phyloP scores from a whole-genome alignment of 2,888 invertebrate species.

The Rotaria magnacalcarata region DNA sequence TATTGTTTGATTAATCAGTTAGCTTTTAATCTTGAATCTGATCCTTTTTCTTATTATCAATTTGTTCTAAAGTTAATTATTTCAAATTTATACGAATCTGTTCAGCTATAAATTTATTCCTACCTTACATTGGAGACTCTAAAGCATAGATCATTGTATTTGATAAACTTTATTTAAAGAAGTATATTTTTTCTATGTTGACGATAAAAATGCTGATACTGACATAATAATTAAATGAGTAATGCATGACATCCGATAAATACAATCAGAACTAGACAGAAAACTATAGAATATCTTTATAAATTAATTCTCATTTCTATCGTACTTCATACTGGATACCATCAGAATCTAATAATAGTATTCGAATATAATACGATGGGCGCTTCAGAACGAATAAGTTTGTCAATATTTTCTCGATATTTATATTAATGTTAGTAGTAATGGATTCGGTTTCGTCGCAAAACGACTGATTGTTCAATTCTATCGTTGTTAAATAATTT shows the following conservation, averaged over 20 bases:
- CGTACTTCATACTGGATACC: no score
- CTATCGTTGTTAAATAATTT: no score
- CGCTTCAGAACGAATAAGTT: no score
- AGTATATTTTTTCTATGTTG: neutral
- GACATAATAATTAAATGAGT: neutral
- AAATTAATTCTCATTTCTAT: neutral
- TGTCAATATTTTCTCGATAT: no score
- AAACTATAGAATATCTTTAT: neutral
- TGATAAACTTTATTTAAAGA: neutral
- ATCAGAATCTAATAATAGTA: no score
- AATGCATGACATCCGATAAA: neutral
- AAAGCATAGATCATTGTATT: neutral
- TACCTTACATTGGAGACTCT: neutral
- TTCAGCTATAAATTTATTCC: neutral
- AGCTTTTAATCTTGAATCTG: no score
- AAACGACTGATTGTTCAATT: no score
- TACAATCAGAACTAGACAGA: neutral
- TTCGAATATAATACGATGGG: no score
- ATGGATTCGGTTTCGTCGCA: no score
- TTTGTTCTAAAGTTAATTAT: neutral
- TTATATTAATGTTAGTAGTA: no score
- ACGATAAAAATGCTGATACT: neutral
- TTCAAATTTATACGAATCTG: neutral
- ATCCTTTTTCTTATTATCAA: neutral
- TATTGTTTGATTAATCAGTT: no score